Evolutionary conservation across 2,797 vertebrate species (phyloP), one percentile per base, ranked within the genome.

Genomic region (Gila robusta): DNA sequence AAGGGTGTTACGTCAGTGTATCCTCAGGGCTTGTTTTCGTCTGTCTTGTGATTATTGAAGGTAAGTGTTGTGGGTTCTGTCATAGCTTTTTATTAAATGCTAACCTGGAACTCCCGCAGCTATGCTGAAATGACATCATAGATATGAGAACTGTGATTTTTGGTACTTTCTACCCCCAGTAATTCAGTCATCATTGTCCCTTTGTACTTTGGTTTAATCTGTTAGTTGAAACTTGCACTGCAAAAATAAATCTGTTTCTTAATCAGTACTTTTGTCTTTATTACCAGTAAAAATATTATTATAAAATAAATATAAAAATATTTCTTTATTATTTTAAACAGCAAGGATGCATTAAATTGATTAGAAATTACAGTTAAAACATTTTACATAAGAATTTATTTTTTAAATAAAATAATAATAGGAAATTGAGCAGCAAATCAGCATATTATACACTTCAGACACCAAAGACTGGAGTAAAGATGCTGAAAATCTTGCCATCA

Each of bases 111-210:
- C 17, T 71, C 41, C 71, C 26, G 0, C 11, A 16, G 69, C 52
- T 28, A 44, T 28, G 19, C 73, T 26, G 41, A 76, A 66, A 32
- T 73, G 0, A 39, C 28, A 8, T 14, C 62, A n/a, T 17, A 67
- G 17, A 76, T 19, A 12, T 47, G 41, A 28, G 72, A 76, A 76
- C 11, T 84, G 62, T 54, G 41, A 76, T 66, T 37, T 66, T 67
- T 52, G 82, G 82, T 84, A 77, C 82, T 77, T 84, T 78, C 73
- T 78, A 54, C 10, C 3, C 1, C 67, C 44, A 52, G 32, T 77
- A 28, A 83, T 64, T 28, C 16, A 84, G 47, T 8, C n/a, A 2
- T 56, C 73, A 69, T 21, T 41, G 44, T 49, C 26, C 79, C 26
- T 80, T 49, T 67, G 44, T 28, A 49, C 11, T 76, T 9, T 6